A percentile compares a stretch with the other conserved stretches of the same genome.
Evolutionary conservation across 2,888 invertebrate species (phyloP).

Genomic region (Limnephilus marmoratus): DNA sequence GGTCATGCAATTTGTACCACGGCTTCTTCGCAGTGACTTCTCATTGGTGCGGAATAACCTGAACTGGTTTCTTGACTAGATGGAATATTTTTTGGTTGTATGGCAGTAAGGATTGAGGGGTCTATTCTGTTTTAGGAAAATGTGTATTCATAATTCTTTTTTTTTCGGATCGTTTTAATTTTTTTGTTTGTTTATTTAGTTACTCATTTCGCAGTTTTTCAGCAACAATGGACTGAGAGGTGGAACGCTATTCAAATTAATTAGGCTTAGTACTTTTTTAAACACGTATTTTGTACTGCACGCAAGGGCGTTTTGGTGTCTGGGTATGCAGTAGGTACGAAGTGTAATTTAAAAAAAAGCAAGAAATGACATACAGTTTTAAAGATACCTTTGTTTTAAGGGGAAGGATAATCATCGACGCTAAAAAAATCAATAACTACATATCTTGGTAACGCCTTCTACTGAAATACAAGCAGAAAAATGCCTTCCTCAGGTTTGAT

Average conservation of each 20-base stretch:
- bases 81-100: not conserved
- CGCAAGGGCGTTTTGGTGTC: too few relatives aligned
- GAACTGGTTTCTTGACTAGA: not conserved
- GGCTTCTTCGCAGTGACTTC: constrained; percentile 27
- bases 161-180: too few relatives aligned
- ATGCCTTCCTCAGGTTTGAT: not conserved
- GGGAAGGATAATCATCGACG: not conserved
- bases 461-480: not conserved
- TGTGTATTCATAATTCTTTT: not conserved
- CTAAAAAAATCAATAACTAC: not conserved
- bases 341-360: too few relatives aligned
- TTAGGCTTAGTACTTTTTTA: not conserved
- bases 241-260: not conserved
- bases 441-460: not conserved
- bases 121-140: not conserved
- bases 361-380: not conserved
- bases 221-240: not conserved
- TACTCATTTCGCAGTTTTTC: not conserved
- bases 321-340: too few relatives aligned
- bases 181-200: not conserved
- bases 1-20: constrained; percentile 54
- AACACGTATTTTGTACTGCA: too few relatives aligned
- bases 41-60: not conserved
- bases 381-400: not conserved
- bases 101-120: not conserved